Percentiles rank a stretch among this genome's conserved stretches.
Evolutionary conservation across 2,113 vertebrate species (phyloP).

Genomic region (Xiphorhynchus elegans): DNA sequence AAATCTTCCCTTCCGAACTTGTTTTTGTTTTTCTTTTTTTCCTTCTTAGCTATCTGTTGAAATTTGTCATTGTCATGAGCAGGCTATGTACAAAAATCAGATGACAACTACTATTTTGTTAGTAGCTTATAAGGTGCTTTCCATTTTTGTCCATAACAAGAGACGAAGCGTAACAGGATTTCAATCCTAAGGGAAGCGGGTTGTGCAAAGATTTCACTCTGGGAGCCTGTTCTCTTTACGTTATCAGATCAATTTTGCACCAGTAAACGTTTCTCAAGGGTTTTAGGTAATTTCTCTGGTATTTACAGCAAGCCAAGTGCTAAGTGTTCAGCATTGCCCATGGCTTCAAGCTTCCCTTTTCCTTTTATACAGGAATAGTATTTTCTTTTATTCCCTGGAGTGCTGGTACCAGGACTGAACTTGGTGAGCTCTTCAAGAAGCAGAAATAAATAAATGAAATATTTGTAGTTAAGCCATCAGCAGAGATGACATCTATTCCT

Average conservation of each 20-base stretch:
- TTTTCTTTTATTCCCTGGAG: slow-evolving; percentile 48
- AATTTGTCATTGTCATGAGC: background rate
- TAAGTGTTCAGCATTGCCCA: background rate
- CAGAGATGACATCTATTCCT: slow-evolving; percentile 49
- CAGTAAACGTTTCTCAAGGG: background rate
- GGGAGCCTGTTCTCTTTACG: background rate
- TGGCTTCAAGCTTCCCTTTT: background rate
- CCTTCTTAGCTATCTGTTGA: background rate
- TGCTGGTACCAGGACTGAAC: background rate
- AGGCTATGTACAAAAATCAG: background rate
- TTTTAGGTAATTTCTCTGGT: background rate
- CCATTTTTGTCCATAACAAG: background rate
- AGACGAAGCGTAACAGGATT: background rate
- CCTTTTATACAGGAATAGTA: background rate
- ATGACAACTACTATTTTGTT: background rate
- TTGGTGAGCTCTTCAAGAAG: slow-evolving; percentile 31
- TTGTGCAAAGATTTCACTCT: background rate
- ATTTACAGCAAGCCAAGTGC: background rate
- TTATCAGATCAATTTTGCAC: background rate
- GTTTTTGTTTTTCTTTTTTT: background rate
- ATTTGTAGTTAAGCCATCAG: slow-evolving; percentile 55
- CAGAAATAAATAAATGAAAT: slow-evolving; percentile 61
- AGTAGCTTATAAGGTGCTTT: background rate
- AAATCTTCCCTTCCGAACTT: background rate
- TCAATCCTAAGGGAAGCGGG: background rate